Base-by-base conservation (phyloP, 2,888 invertebrate genomes). In the Perizoma affinitatum region DNA sequence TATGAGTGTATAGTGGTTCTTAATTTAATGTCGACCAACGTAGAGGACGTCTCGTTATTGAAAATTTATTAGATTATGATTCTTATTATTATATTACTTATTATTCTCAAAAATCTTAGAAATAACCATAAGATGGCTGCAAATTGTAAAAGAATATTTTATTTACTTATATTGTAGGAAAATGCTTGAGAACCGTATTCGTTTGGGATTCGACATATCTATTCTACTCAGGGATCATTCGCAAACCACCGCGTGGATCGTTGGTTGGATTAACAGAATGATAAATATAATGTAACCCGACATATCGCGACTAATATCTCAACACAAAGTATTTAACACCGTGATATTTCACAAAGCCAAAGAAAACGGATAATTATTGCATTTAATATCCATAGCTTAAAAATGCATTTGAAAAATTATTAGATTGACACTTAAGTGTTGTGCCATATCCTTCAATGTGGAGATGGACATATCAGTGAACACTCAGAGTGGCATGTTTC, bases 1-100 rank as follows among this genome's bases (percentile, higher is more conserved):
- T 91, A 91, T 90, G 88, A 90, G 87, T 90, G 90, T 91, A 91
- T 91, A 91, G 90, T 88, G 90, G 88, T 88, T 90, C 89, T 90
- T 90, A 85, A 60, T 90, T 90, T 89, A 86, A 91, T 90, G 88
- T 92, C 90, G 92, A 92, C 92, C 92, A 92, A 92, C 90, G 84
- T 92, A 91, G 91, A 85, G 86, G 87, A 90, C 86, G 84, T 90
- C 88, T 86, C 88, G 88, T 91, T 91, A 90, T 85, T 88, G 83
- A 88, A 90, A 91, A 88, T 90, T 90, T 90, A 91, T 90, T 91
- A 91, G 91, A 90, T 87, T 88, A 88, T 90, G 89, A 87, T 86
- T 83, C 84, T 77, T 22, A 22, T 22, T 22, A 22, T 22, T 22
- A 22, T 22, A 22, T 22, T 22, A 22, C 73, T 79, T 80, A 67